Evolutionary conservation across 2,113 vertebrate genomes (phyloP), one percentile per base, ranked within the genome.

Genomic region (Atrichornis clamosus): DNA sequence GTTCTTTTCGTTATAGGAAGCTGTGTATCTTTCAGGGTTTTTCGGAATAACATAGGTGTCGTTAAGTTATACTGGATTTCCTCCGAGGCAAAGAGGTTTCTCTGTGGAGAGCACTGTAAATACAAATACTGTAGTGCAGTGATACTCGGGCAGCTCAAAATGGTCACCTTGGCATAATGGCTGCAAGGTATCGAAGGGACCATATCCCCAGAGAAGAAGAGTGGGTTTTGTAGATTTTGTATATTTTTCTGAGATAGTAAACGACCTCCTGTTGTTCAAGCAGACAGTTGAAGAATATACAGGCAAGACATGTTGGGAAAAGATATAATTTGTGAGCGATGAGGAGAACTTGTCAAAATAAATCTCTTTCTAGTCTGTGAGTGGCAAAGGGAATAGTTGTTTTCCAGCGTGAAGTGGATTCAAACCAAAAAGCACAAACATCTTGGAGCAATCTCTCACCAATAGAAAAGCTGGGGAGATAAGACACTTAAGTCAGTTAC

Each of bases 271-370:
- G 37, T 91, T 84, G 23, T 82, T 95, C 63, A 8, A 47, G 75
- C 33, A 85, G 84, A 77, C 59, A 86, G 55, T 5, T 84, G 73
- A 92, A 67, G 69, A 92, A 47, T 72, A 33, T 39, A 32, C 30
- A 63, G 30, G 55, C 53, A 81, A 44, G 68, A 52, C 9, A 4
- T 37, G 13, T 52, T 73, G 22, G 35, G 41, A 82, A 91, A 79
- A 90, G 41, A 41, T 60, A 33, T 17, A 22, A 77, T 90, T 91
- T 85, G 70, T 92, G 83, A 77, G 17, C 0, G 0, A 56, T 84
- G 47, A 92, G 24, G 62, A 72, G 76, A 95, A 81, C 56, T 89
- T 92, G 60, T 84, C 64, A 90, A 84, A 95, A 93, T 84, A 62
- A 81, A 19, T 89, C 11, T 67, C 44, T 90, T 92, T 42, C 59